These are phyloP conservation scores for Monodelphis domestica DNA, from an alignment of 2,797 vertebrate genomes.

Conservation along the genomic window DNA sequence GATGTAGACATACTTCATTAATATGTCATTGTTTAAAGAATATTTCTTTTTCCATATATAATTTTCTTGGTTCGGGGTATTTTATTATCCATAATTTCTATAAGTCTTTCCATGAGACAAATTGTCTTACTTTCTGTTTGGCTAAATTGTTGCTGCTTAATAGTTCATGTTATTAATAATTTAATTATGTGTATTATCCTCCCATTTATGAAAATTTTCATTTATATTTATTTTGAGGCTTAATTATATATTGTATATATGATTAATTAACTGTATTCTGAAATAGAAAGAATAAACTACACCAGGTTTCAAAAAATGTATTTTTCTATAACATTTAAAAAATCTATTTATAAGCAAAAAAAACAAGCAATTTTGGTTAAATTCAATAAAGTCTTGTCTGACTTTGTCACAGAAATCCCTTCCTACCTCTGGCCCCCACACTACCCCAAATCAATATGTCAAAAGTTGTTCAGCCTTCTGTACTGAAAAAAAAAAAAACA, in stretches of 20 bases:
- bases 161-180: neutral
- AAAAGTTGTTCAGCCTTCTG: neutral
- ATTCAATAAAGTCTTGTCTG: neutral
- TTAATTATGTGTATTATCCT: neutral
- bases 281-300: neutral
- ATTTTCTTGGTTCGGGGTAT: no score
- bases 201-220: neutral
- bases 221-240: neutral
- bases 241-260: neutral
- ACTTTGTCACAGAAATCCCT: neutral
- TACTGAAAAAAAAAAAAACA: neutral
- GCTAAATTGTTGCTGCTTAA: neutral
- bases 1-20: no score
- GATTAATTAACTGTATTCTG: neutral
- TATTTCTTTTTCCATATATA: no score
- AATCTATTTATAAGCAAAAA: neutral
- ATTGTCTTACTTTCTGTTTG: neutral
- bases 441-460: neutral
- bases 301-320: neutral
- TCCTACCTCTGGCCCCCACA: neutral
- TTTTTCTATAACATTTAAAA: constrained; percentile 1
- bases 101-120: no score
- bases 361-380: neutral
- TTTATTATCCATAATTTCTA: no score
- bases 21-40: no score